Percentiles rank a stretch among this genome's conserved stretches.
phyloP scores from a whole-genome alignment of 2,797 vertebrate species.

The Steatocranus sp. region DNA sequence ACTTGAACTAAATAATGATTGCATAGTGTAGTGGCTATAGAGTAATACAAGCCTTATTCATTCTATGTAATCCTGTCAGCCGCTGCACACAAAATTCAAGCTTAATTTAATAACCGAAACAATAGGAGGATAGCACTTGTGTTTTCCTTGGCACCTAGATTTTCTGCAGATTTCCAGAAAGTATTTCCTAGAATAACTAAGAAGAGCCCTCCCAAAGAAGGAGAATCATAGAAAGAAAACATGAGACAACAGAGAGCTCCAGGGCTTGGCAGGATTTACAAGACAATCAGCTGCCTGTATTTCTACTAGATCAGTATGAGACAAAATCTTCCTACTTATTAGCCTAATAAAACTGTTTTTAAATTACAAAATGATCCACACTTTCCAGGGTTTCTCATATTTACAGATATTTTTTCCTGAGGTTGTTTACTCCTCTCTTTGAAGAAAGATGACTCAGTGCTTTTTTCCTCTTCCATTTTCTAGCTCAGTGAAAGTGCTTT shows the following conservation, averaged over 20 bases:
- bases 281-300: neutral
- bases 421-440: neutral
- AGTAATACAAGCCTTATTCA: neutral
- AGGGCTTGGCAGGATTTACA: neutral
- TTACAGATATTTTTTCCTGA: neutral
- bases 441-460: neutral
- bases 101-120: neutral
- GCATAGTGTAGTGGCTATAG: neutral
- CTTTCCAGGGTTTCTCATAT: neutral
- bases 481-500: slow-evolving; percentile 8
- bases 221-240: neutral
- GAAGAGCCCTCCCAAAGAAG: neutral
- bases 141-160: neutral
- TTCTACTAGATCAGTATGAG: neutral
- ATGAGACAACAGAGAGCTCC: neutral
- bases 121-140: neutral
- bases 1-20: neutral
- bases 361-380: neutral
- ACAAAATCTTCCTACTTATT: neutral
- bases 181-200: neutral
- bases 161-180: neutral
- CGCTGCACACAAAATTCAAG: neutral
- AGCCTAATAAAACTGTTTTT: neutral
- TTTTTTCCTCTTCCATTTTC: slow-evolving; percentile 5
- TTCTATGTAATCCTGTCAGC: neutral